These are phyloP conservation scores for Oppia nitens DNA, from an alignment of 1,140 invertebrate species.

Conservation along the genomic window DNA sequence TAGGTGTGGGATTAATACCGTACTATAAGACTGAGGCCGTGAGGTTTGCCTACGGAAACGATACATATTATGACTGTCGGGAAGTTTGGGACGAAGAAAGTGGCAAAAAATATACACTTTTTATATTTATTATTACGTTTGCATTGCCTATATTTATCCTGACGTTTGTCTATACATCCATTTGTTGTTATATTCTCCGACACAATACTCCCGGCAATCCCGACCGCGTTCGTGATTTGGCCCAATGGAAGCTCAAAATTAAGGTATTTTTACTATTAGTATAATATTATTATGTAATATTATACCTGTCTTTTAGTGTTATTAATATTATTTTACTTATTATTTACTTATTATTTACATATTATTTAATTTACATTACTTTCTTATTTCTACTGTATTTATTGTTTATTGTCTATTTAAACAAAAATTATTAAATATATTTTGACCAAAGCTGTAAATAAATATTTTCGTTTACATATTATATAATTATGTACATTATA, in stretches of 20 bases:
- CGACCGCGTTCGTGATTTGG: constrained; percentile 31
- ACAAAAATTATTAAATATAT: too few relatives aligned
- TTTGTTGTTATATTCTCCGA: constrained; percentile 30
- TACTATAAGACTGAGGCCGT: constrained; percentile 29
- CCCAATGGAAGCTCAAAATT: constrained; percentile 32
- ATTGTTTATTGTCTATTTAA: too few relatives aligned
- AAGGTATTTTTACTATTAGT: constrained; percentile 29
- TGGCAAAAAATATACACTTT: constrained; percentile 27
- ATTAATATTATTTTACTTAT: too few relatives aligned
- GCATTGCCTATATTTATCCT: constrained; percentile 33
- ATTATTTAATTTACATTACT: too few relatives aligned
- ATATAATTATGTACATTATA: too few relatives aligned
- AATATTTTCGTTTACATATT: too few relatives aligned
- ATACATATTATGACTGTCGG: constrained; percentile 28
- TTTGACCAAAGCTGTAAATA: too few relatives aligned
- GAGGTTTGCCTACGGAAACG: constrained; percentile 22
- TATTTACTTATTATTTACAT: too few relatives aligned
- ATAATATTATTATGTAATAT: constrained; percentile 15
- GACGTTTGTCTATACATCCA: constrained; percentile 32
- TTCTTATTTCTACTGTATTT: too few relatives aligned
- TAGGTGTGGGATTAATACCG: constrained; percentile 30
- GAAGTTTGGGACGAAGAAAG: constrained; percentile 25
- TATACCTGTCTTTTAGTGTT: too few relatives aligned
- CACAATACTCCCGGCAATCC: constrained; percentile 35
- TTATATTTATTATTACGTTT: constrained; percentile 35